Evolutionary conservation across 2,888 invertebrate species (phyloP).

Genomic region (Nymphalis urticae): DNA sequence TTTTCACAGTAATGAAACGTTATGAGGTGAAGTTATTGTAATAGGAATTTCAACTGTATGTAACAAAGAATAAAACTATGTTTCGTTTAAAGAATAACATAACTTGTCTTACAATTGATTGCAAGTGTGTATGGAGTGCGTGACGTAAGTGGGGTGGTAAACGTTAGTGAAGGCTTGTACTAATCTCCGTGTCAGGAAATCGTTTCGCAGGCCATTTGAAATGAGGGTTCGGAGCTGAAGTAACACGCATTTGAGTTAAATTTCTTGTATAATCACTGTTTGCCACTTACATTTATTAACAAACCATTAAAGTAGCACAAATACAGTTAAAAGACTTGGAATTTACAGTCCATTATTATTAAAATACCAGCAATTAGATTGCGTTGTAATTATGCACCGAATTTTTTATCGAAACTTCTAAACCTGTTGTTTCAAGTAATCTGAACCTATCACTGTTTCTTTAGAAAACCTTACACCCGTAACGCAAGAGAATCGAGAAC

Average conservation of each 20-base stretch:
- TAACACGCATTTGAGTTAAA: conserved; percentile 76
- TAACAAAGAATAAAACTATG: conserved; percentile 34
- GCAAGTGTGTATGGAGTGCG: conserved; percentile 68
- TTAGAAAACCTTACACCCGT: conserved; percentile 68
- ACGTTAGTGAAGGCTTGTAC: conserved; percentile 79
- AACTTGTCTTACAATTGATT: conserved; percentile 62
- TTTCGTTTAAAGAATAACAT: conserved; percentile 43
- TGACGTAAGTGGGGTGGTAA: conserved; percentile 80
- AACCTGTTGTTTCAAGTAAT: background rate
- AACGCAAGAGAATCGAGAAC: conserved; percentile 68
- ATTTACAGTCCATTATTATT: background rate
- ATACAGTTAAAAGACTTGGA: conserved; percentile 6
- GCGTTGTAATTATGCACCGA: background rate
- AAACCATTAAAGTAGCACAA: conserved; percentile 47
- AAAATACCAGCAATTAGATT: background rate
- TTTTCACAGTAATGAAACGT: conserved; percentile 18
- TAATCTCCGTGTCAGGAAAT: conserved; percentile 82
- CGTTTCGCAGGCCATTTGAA: conserved; percentile 81
- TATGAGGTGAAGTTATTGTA: conserved; percentile 23
- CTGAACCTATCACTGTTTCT: conserved; percentile 22
- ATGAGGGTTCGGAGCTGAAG: conserved; percentile 68
- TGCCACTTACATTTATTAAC: conserved; percentile 59
- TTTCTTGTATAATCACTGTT: conserved; percentile 74
- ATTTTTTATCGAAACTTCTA: too few relatives aligned
- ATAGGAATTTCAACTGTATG: conserved; percentile 56